These are phyloP conservation scores for Drosophila anomelani DNA, from an alignment of 2,888 invertebrate genomes.

Conservation along the genomic window DNA sequence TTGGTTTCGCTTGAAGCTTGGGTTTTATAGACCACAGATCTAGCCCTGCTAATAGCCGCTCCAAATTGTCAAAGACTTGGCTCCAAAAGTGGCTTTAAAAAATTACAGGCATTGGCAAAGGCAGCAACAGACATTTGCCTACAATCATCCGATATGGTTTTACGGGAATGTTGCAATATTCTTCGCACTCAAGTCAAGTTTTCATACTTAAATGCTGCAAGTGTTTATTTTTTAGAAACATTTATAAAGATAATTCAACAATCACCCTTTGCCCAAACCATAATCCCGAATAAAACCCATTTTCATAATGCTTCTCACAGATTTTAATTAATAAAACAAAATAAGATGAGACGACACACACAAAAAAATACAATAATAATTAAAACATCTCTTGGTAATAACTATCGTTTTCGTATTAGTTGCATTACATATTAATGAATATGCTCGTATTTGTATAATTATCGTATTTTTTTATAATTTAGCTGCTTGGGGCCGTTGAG, in stretches of 20 bases:
- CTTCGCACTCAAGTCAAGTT: neutral
- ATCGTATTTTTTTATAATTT: constrained; percentile 37
- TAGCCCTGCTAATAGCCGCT: constrained; percentile 40
- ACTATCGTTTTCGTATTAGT: constrained; percentile 46
- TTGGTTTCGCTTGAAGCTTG: neutral
- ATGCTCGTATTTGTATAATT: constrained; percentile 33
- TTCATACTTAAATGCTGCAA: too few species aligned
- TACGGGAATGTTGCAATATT: constrained; percentile 38
- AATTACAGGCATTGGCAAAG: constrained; percentile 50
- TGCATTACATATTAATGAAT: constrained; percentile 44
- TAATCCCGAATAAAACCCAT: too few species aligned
- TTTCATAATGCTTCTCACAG: constrained; percentile 32
- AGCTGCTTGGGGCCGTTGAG: constrained; percentile 28
- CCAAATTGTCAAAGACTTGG: constrained; percentile 55
- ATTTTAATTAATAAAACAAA: constrained; percentile 46
- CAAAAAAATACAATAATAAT: constrained; percentile 19
- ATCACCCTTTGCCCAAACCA: too few species aligned
- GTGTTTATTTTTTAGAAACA: neutral
- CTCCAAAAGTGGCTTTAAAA: constrained; percentile 54
- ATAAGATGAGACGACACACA: constrained; percentile 21
- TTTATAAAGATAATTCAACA: too few species aligned
- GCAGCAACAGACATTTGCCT: constrained; percentile 27
- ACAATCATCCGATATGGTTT: constrained; percentile 26
- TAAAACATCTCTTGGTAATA: constrained; percentile 30
- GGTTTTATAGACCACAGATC: constrained; percentile 50